phyloP scores from a whole-genome alignment of 92 coral and sea anemone genomes.

The Porites cylindrica region DNA sequence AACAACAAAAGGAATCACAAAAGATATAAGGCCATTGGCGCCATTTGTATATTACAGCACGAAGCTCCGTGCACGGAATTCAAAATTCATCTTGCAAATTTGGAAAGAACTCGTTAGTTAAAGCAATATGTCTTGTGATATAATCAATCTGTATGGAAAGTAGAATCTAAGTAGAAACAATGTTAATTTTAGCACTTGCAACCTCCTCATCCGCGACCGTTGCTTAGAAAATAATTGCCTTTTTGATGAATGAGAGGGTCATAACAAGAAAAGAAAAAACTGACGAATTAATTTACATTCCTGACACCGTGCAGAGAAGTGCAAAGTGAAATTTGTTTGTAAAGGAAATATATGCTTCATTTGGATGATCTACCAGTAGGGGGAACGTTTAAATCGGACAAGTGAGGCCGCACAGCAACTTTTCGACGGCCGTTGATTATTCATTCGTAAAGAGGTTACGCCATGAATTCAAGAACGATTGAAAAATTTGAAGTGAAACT shows the following conservation, averaged over 20 bases:
- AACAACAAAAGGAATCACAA: too few species aligned
- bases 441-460: not conserved
- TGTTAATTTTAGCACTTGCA: not conserved
- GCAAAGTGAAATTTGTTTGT: not conserved
- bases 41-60: too few species aligned
- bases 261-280: conserved; percentile 2
- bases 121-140: not conserved
- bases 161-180: not conserved
- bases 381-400: not conserved
- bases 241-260: not conserved
- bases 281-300: not conserved
- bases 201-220: not conserved
- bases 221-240: conserved; percentile 18
- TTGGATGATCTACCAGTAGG: not conserved
- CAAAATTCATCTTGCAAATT: too few species aligned
- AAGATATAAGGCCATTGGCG: too few species aligned
- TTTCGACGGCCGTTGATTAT: not conserved
- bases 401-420: not conserved
- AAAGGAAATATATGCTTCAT: not conserved
- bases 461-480: conserved; percentile 11
- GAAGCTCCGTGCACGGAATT: too few species aligned
- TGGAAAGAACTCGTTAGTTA: not conserved
- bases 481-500: conserved; percentile 60
- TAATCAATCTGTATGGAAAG: too few species aligned
- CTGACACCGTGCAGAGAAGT: not conserved